phyloP scores from a whole-genome alignment of 2,797 vertebrate genomes.

The Amniataba percoides region DNA sequence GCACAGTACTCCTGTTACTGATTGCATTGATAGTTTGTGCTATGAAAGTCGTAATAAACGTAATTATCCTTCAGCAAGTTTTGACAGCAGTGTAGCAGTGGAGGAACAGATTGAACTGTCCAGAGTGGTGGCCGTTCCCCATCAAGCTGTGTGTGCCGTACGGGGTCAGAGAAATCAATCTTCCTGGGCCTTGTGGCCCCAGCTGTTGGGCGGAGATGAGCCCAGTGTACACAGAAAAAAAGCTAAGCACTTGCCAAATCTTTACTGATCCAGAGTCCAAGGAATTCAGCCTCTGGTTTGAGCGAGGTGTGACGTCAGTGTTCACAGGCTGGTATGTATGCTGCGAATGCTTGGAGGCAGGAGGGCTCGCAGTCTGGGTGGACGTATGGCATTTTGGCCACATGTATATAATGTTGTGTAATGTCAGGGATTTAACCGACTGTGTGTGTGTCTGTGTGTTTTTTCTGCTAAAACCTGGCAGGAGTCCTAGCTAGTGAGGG shows the following conservation, averaged over 20 bases:
- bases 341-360: background rate
- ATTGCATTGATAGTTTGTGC: background rate
- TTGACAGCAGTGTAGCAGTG: background rate
- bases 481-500: slow-evolving; percentile 40
- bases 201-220: slow-evolving; percentile 58
- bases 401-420: slow-evolving; percentile 26
- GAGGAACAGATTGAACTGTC: background rate
- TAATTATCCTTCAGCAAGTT: background rate
- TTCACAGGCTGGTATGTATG: slow-evolving; percentile 17
- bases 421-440: slow-evolving; percentile 18
- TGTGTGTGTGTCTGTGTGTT: slow-evolving; percentile 17
- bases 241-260: slow-evolving; percentile 20
- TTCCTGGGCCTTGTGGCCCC: slow-evolving; percentile 38
- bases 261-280: slow-evolving; percentile 34
- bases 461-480: slow-evolving; percentile 43
- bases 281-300: slow-evolving; percentile 14
- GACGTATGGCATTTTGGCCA: slow-evolving; percentile 2
- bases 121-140: background rate
- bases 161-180: slow-evolving; percentile 44
- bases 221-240: slow-evolving; percentile 18
- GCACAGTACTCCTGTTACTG: background rate
- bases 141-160: slow-evolving; percentile 27
- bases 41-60: background rate
- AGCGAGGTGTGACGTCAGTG: slow-evolving; percentile 11
- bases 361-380: slow-evolving; percentile 14